Base-by-base conservation (phyloP, 2,888 invertebrate genomes). In the Cantharis lateralis region DNA sequence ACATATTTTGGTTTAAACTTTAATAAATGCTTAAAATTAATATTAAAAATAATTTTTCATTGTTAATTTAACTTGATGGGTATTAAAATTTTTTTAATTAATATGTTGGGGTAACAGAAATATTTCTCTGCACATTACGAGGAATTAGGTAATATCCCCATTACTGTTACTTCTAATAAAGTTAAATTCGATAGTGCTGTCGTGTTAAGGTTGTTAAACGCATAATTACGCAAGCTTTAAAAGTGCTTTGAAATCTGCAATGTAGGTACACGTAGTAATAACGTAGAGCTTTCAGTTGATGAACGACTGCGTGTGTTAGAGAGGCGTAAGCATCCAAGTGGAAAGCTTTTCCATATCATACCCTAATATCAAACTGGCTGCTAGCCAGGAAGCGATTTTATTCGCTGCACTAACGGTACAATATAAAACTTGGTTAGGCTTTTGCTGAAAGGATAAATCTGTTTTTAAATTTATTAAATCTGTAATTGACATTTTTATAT, bases 321-420 rank as follows among this genome's bases (percentile, higher is more conserved):
- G 77, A 80, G 80, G 76, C 72, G 76, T 32, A 75, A 72, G 76
- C 77, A 77, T 20, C 76, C 75, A 77, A 77, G 81, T 79, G 83
- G 78, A 80, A 80, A 81, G 79, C 78, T 80, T 80, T 80, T 81
- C 80, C 81, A 78, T 82, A 80, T 82, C 81, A 76, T 74, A 72
- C 72, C 74, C 77, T 80, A 79, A 80, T 77, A 80, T 82, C 81
- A 76, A 75, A 78, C 78, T 81, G 80, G 81, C 81, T 81, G 78
- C 82, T 80, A 81, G 81, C 81, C 82, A 82, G 82, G 82, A 82
- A 82, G 81, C 81, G 80, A 79, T 76, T 73, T 72, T 66, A 63
- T 75, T 18, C 66, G 32, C 28, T 70, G 69, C 64, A 75, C 62
- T 72, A 66, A 64, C 18, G 71, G 26, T 68, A 64, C 16, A 28